Percentiles rank a stretch among this genome's conserved stretches.
Evolutionary conservation across 2,888 invertebrate species (phyloP).

Genomic region (Drosophila niveifrons): DNA sequence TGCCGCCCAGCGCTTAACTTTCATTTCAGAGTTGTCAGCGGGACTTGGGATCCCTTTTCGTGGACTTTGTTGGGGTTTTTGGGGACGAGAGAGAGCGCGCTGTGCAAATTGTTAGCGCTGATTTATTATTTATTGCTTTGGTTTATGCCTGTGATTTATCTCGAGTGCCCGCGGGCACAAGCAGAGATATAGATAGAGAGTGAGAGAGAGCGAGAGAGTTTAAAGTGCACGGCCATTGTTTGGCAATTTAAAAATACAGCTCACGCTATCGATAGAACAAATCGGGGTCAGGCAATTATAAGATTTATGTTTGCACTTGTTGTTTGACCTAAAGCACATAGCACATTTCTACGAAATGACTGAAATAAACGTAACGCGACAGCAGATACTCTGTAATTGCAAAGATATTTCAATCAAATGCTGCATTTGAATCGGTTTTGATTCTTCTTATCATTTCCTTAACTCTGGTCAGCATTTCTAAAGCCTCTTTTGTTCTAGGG

Average conservation of each 20-base stretch:
- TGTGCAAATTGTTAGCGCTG: conserved; percentile 71
- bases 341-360: conserved; percentile 5
- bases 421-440: not conserved
- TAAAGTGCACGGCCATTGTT: conserved; percentile 55
- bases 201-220: conserved; percentile 13
- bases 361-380: not conserved
- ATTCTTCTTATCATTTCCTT: not conserved
- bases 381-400: conserved; percentile 7
- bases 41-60: conserved; percentile 23
- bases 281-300: conserved; percentile 63
- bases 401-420: not conserved
- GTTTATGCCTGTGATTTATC: conserved; percentile 71
- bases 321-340: conserved; percentile 22
- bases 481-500: conserved; percentile 7
- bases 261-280: conserved; percentile 44
- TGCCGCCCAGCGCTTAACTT: conserved; percentile 15
- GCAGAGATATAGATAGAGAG: not conserved
- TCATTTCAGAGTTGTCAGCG: conserved; percentile 56
- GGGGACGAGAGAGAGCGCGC: conserved; percentile 23
- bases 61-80: conserved; percentile 6
- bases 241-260: conserved; percentile 46
- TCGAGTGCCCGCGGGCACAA: conserved; percentile 30
- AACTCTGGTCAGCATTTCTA: not conserved
- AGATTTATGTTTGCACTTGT: conserved; percentile 68
- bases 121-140: conserved; percentile 77